These are phyloP conservation scores for Dasyprocta punctata DNA, from an alignment of 2,113 vertebrate species.

Conservation along the genomic window DNA sequence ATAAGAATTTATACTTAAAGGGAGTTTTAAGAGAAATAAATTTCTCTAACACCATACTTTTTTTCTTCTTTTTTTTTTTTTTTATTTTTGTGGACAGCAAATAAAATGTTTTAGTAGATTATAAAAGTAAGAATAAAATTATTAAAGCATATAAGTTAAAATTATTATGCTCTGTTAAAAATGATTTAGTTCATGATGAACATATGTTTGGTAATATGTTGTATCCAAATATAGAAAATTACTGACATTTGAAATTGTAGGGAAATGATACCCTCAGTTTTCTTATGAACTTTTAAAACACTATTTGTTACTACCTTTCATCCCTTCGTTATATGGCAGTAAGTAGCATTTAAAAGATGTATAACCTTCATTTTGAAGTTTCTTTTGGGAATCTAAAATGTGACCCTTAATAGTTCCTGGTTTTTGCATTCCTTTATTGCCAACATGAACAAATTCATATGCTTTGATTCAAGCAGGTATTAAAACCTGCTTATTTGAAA, in stretches of 20 bases:
- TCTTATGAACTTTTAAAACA: conserved; percentile 62
- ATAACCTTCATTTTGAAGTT: conserved; percentile 2
- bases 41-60: not conserved
- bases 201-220: conserved; percentile 62
- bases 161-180: conserved; percentile 66
- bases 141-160: conserved; percentile 10
- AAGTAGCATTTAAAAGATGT: conserved; percentile 21
- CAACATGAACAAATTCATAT: not conserved
- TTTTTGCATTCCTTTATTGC: not conserved
- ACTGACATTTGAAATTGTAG: conserved; percentile 64
- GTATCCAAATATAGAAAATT: conserved; percentile 62
- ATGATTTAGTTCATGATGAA: conserved; percentile 52
- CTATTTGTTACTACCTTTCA: conserved; percentile 59
- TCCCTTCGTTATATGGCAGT: conserved; percentile 37
- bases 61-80: not conserved
- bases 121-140: conserved; percentile 16
- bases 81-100: not conserved
- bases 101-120: conserved; percentile 32
- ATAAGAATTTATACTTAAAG: conserved; percentile 1
- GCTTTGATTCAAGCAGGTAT: conserved; percentile 2
- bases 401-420: not conserved
- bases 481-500: conserved; percentile 37
- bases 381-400: conserved; percentile 40
- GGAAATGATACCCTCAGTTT: conserved; percentile 47
- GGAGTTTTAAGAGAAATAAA: conserved; percentile 20